Evolutionary conservation across 2,797 vertebrate species (phyloP).

Genomic region (Allobates femoralis): DNA sequence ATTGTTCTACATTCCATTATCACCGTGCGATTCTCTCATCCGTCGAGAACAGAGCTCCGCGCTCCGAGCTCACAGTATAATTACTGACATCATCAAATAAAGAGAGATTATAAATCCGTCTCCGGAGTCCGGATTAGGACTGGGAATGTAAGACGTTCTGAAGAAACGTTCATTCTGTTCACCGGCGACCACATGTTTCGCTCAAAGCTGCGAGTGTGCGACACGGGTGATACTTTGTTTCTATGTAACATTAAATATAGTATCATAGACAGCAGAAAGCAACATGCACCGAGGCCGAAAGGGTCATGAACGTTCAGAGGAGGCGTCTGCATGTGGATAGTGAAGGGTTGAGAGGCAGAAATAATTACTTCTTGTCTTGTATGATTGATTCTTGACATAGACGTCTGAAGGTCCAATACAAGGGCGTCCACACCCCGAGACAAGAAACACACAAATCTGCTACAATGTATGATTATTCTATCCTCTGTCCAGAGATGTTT

Average conservation of each 20-base stretch:
- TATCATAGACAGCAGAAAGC: not conserved
- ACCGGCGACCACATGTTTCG: not conserved
- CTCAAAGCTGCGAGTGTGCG: constrained; percentile 50
- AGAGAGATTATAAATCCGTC: constrained; percentile 38
- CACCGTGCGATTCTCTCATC: constrained; percentile 24
- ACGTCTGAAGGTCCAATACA: not conserved
- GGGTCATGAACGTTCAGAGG: not conserved
- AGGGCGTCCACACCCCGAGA: not conserved
- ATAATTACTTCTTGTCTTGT: not conserved
- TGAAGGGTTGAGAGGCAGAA: not conserved
- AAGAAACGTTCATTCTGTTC: constrained; percentile 43
- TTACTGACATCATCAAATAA: constrained; percentile 57
- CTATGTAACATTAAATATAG: constrained; percentile 14
- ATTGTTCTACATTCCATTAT: constrained; percentile 39
- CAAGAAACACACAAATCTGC: not conserved
- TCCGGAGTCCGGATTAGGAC: constrained; percentile 22
- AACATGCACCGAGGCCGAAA: constrained; percentile 17
- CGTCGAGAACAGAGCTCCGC: not conserved
- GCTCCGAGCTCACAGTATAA: constrained; percentile 44
- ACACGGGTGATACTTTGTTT: constrained; percentile 31
- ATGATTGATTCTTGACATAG: constrained; percentile 24
- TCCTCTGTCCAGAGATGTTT: no score
- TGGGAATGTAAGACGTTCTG: constrained; percentile 41
- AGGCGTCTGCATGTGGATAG: constrained; percentile 41
- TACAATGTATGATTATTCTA: no score